phyloP scores from a whole-genome alignment of 2,113 vertebrate genomes.

The Notothenia rossii region DNA sequence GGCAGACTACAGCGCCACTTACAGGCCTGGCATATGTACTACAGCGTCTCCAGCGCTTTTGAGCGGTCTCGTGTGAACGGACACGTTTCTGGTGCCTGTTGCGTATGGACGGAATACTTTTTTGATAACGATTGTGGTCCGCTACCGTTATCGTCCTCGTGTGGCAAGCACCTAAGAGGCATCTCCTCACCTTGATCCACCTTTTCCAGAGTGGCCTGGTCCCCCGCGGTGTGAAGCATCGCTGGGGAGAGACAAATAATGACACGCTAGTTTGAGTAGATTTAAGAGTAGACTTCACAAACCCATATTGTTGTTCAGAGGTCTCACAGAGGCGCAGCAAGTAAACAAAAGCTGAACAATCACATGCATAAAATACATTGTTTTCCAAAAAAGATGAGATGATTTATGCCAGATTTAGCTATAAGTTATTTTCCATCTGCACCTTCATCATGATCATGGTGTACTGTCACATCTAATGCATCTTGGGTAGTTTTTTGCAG shows the following conservation, averaged over 20 bases:
- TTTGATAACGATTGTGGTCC: too few species aligned
- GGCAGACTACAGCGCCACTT: too few species aligned
- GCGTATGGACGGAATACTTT: too few species aligned
- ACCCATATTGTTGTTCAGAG: not conserved
- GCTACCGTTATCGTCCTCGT: too few species aligned
- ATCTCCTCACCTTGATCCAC: slow-evolving; percentile 87
- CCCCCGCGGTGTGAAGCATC: slow-evolving; percentile 85
- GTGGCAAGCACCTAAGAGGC: not conserved
- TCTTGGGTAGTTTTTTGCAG: not conserved
- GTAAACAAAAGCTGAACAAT: not conserved
- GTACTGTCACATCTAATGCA: not conserved
- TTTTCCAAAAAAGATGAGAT: too few species aligned
- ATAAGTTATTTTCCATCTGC: too few species aligned
- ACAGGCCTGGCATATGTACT: too few species aligned
- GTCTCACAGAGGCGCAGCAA: not conserved
- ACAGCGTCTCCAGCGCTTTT: too few species aligned
- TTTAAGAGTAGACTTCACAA: slow-evolving; percentile 21
- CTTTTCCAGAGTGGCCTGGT: slow-evolving; percentile 83
- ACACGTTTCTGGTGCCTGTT: too few species aligned
- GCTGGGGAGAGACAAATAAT: slow-evolving; percentile 72
- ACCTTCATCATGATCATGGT: not conserved
- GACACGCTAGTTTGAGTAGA: slow-evolving; percentile 26
- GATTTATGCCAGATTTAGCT: too few species aligned
- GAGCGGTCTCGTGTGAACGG: too few species aligned
- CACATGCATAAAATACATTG: not conserved